Percentiles rank a stretch among this genome's conserved stretches.
These are phyloP conservation scores for Campylorhamphus procurvoides DNA, from an alignment of 2,113 vertebrate genomes.

Conservation along the genomic window DNA sequence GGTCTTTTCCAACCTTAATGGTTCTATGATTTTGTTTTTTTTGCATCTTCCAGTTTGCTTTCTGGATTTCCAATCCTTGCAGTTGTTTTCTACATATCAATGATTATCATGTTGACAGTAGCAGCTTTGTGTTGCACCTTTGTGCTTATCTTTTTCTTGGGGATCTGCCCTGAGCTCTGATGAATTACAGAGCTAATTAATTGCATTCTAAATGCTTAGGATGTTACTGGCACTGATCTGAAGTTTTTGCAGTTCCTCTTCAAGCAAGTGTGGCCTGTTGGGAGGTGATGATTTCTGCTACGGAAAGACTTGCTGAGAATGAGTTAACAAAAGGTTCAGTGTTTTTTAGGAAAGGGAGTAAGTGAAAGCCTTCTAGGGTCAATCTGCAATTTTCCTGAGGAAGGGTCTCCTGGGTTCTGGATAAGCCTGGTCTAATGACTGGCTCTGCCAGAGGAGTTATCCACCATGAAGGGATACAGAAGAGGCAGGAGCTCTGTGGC, in stretches of 20 bases:
- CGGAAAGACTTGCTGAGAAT: background rate
- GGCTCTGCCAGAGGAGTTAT: background rate
- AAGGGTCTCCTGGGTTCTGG: background rate
- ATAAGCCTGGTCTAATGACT: background rate
- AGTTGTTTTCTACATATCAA: background rate
- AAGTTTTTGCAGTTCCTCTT: background rate
- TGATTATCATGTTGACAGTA: background rate
- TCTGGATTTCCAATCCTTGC: background rate
- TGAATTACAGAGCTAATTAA: slow-evolving; percentile 12
- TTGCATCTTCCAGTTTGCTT: background rate
- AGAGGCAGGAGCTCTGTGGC: background rate
- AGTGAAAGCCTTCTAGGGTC: background rate
- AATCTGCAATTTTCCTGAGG: background rate
- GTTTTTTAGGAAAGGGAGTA: background rate
- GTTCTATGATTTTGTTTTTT: background rate
- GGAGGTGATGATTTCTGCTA: background rate
- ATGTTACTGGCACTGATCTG: background rate
- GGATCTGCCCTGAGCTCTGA: background rate
- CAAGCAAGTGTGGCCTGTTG: background rate
- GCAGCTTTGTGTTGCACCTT: background rate
- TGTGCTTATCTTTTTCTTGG: background rate
- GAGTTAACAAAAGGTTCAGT: background rate
- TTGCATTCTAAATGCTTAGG: background rate
- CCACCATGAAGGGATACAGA: background rate
- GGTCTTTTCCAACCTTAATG: background rate